Evolutionary conservation across 2,888 invertebrate species (phyloP).

Genomic region (Eledone cirrhosa): DNA sequence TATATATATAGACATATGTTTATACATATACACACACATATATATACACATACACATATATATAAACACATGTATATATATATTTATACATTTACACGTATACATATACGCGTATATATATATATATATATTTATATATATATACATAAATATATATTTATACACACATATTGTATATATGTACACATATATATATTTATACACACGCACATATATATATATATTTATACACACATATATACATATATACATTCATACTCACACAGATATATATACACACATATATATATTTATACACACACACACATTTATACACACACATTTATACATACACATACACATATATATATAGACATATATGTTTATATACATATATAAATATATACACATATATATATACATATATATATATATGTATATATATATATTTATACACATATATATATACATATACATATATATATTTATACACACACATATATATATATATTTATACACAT

Average conservation of each 20-base stretch:
- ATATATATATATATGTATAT: neutral
- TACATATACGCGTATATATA: neutral
- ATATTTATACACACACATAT: neutral
- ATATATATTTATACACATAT: neutral
- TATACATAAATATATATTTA: neutral
- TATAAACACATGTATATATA: too few relatives aligned
- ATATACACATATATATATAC: neutral
- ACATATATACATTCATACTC: too few relatives aligned
- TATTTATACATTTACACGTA: too few relatives aligned
- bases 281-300: neutral
- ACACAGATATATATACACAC: neutral
- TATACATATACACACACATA: too few relatives aligned
- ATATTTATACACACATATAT: neutral
- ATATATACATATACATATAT: neutral
- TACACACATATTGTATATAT: too few relatives aligned
- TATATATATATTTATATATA: neutral
- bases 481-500: neutral
- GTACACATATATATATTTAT: neutral
- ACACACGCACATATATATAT: neutral
- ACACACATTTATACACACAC: neutral
- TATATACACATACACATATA: too few relatives aligned
- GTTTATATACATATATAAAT: neutral
- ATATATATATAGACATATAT: neutral
- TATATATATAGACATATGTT: too few relatives aligned
- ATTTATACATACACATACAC: neutral